A percentile compares a stretch with the other conserved stretches of the same genome.
Conservation (phyloP, 1,140 invertebrate genomes). For the Drosophila leontia region DNA sequence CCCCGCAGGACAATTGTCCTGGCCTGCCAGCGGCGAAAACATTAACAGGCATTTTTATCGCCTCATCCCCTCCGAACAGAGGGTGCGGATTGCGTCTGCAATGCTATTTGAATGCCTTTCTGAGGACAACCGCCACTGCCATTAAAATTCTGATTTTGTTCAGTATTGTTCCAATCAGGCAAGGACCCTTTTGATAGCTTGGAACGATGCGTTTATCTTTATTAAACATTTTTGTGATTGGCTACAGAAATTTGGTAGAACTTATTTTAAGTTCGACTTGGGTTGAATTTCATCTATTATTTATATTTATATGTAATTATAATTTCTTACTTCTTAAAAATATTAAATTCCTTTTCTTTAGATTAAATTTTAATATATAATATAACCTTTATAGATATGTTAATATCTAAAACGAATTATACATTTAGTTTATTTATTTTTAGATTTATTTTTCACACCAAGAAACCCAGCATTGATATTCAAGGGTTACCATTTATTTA, state of each 20-base stretch:
- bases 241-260: not conserved
- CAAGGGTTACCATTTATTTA: not conserved
- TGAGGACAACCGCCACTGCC: constrained; percentile 9
- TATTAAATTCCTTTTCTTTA: no score
- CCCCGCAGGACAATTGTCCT: constrained; percentile 70
- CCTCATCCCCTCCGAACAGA: constrained; percentile 24
- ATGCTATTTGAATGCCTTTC: constrained; percentile 35
- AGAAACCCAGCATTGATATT: not conserved
- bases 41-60: constrained; percentile 74
- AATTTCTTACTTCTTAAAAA: not conserved
- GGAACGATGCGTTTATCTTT: not conserved
- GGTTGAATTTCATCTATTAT: not conserved
- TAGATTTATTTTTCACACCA: not conserved
- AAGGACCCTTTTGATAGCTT: constrained; percentile 8
- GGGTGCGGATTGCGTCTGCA: constrained; percentile 28
- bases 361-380: no score
- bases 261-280: not conserved
- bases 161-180: constrained; percentile 9
- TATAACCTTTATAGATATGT: not conserved
- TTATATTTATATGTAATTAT: no score
- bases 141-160: constrained; percentile 42
- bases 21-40: constrained; percentile 52
- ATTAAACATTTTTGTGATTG: constrained; percentile 10
- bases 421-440: not conserved
- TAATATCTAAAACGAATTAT: not conserved